Evolutionary conservation across 2,797 vertebrate species (phyloP), one percentile per base, ranked within the genome.

Genomic region (Malacoraja senta): DNA sequence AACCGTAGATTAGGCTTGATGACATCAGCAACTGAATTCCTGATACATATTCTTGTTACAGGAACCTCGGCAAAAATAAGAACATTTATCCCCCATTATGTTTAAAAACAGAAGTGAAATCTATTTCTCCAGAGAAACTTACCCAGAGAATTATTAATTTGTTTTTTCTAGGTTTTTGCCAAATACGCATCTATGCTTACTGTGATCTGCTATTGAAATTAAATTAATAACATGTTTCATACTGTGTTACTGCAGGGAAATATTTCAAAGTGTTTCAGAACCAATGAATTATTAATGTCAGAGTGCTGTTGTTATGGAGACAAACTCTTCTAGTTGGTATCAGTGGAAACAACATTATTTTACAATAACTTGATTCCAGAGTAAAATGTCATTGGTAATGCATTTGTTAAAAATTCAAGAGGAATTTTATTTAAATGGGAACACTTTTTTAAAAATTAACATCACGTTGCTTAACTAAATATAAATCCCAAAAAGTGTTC

Each of bases 131-230:
- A 92, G 12, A 72, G 38, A 53, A 91, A 53, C 61, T 19, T 74
- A 92, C 38, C 13, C 12, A 92, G 68, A 74, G 35, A 71, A 91
- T 91, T 24, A 92, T 58, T 92, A 92, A 76, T 76, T 92, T 92
- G 26, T 38, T 92, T 76, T 76, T 38, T 76, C 71, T 74, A 29
- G 26, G 24, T 24, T 76, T 76, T 76, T 92, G 24, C 68, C 44
- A 38, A 76, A 74, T 29, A 8, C 76, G 71, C 71, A 92, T 29
- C 6, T 17, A 58, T 76, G 68, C 15, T 53, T 76, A 53, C 72
- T 76, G 90, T 13, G 0, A 53, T 53, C 21, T 58, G 53, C 90
- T 68, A 74, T 15, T 44, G 38, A 76, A 74, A 44, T 58, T 76
- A 88, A 65, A 68, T 88, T 88, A 88, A 88, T 68, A 88, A 68